phyloP scores from a whole-genome alignment of 2,888 invertebrate species.

The Drosophila antonietae region DNA sequence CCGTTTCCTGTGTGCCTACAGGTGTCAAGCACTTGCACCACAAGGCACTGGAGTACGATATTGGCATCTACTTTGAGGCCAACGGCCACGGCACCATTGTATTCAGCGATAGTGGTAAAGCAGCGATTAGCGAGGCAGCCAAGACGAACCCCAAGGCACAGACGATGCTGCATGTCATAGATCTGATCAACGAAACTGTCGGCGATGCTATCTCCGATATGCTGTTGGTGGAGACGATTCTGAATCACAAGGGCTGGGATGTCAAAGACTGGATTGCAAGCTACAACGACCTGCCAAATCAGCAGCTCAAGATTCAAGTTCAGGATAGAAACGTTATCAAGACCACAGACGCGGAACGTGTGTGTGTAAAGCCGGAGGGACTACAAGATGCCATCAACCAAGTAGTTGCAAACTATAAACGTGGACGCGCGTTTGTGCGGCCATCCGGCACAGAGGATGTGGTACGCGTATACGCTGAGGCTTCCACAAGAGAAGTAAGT shows the following conservation, averaged over 20 bases:
- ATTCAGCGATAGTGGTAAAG: constrained; percentile 90
- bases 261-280: constrained; percentile 91
- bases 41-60: constrained; percentile 94
- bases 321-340: constrained; percentile 93
- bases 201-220: constrained; percentile 99
- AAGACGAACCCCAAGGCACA: constrained; percentile 84
- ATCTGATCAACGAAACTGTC: constrained; percentile 96
- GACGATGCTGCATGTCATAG: constrained; percentile 89
- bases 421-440: constrained; percentile 95
- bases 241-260: constrained; percentile 92
- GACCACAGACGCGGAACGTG: constrained; percentile 95
- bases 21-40: constrained; percentile 99
- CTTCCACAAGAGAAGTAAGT: constrained; percentile 88
- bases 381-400: constrained; percentile 92
- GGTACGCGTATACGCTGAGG: constrained; percentile 98
- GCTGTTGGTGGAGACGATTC: constrained; percentile 95
- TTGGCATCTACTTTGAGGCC: constrained; percentile 99
- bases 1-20: constrained; percentile 95
- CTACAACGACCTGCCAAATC: constrained; percentile 94
- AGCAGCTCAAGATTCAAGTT: constrained; percentile 94
- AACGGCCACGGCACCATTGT: constrained; percentile 99
- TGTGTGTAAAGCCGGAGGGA: constrained; percentile 91
- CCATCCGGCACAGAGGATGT: constrained; percentile 99
- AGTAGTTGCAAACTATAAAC: constrained; percentile 88
- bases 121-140: constrained; percentile 86